phyloP scores from a whole-genome alignment of 2,888 invertebrate genomes.

The Netelia virgata region DNA sequence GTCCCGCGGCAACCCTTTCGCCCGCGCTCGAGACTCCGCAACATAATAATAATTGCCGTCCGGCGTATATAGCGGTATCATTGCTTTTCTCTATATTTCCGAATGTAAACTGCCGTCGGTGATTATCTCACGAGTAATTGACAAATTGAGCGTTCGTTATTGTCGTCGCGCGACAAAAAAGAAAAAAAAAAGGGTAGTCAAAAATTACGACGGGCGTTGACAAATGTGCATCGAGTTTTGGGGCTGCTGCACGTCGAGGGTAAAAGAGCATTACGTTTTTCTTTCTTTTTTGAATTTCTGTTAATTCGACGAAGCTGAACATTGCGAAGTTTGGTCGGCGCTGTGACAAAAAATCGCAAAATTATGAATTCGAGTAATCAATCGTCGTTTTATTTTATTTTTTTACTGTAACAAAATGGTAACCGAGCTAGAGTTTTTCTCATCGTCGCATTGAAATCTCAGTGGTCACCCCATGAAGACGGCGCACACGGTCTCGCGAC shows the following conservation, averaged over 20 bases:
- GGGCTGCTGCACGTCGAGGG: too few relatives aligned
- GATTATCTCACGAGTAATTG: constrained; percentile 53
- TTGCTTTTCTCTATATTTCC: constrained; percentile 28
- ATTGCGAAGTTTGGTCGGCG: too few relatives aligned
- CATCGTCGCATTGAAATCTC: constrained; percentile 13
- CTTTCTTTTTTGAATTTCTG: too few relatives aligned
- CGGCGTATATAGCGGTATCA: constrained; percentile 9
- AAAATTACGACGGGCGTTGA: not conserved
- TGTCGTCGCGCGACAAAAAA: not conserved
- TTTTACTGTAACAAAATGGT: too few relatives aligned
- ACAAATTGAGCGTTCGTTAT: constrained; percentile 24
- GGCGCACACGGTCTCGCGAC: not conserved
- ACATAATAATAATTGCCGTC: constrained; percentile 46
- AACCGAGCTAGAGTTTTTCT: not conserved
- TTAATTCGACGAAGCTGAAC: too few relatives aligned
- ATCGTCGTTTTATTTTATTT: too few relatives aligned
- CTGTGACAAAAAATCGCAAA: too few relatives aligned
- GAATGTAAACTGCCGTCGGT: constrained; percentile 35
- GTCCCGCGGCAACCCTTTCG: constrained; percentile 70
- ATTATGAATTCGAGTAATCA: too few relatives aligned
- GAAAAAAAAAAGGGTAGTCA: not conserved
- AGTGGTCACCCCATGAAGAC: not conserved
- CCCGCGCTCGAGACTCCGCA: constrained; percentile 30
- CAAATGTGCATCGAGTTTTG: not conserved
- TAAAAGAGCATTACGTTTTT: too few relatives aligned